A percentile compares a stretch with the other conserved stretches of the same genome.
Evolutionary conservation across 2,888 invertebrate species (phyloP).

Genomic region (Philhelius pedissequus): DNA sequence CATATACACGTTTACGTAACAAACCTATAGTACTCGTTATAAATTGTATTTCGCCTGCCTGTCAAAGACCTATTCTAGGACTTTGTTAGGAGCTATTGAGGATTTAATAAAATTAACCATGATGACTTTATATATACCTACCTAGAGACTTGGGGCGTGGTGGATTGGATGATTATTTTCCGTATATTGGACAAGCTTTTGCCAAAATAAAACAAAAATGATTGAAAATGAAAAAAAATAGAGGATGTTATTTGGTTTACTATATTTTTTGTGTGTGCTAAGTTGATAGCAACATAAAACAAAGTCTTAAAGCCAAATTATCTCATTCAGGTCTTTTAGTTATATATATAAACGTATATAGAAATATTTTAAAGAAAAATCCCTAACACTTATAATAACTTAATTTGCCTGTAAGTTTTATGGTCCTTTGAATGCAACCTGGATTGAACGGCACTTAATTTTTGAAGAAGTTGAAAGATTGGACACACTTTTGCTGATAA

Average conservation of each 20-base stretch:
- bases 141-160: neutral
- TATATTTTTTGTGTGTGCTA: neutral
- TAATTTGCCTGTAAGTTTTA: too few relatives aligned
- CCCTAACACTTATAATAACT: too few relatives aligned
- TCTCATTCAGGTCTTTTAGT: too few relatives aligned
- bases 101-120: conserved; percentile 54
- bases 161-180: neutral
- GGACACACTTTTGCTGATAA: too few relatives aligned
- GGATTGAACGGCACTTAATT: too few relatives aligned
- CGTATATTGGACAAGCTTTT: neutral
- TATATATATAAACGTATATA: too few relatives aligned
- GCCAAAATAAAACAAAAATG: neutral
- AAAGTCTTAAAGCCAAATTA: neutral
- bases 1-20: too few relatives aligned
- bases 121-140: neutral
- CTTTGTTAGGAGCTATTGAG: conserved; percentile 24
- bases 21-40: neutral
- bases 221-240: conserved; percentile 6
- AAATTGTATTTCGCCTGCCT: neutral
- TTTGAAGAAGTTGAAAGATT: too few relatives aligned
- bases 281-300: neutral
- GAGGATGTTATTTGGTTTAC: conserved; percentile 12
- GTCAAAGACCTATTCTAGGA: conserved; percentile 15
- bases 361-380: too few relatives aligned
- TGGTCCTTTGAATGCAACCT: too few relatives aligned